These are phyloP conservation scores for Poeciliopsis infans DNA, from an alignment of 2,797 vertebrate species.

Conservation along the genomic window DNA sequence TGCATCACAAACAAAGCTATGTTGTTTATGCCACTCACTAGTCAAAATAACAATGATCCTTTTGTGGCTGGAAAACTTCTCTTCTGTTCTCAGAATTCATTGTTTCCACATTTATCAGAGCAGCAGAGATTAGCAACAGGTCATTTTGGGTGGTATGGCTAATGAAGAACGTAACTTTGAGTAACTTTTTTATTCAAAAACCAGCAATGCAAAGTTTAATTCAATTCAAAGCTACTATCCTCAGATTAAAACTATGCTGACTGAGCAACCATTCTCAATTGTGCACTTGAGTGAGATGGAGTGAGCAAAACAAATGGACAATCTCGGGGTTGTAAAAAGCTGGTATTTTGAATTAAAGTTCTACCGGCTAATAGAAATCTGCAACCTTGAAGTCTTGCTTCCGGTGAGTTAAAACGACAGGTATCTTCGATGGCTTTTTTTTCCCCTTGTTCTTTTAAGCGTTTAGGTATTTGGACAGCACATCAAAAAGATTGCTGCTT, in stretches of 20 bases:
- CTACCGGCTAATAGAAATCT: constrained; percentile 11
- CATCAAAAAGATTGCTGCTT: constrained; percentile 60
- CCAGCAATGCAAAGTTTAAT: neutral
- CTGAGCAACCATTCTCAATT: constrained; percentile 5
- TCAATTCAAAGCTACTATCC: neutral
- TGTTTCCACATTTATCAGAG: constrained; percentile 73
- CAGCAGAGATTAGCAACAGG: constrained; percentile 66
- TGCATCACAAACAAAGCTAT: constrained; percentile 64
- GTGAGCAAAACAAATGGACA: constrained; percentile 4
- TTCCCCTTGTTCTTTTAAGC: constrained; percentile 13
- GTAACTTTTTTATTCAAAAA: neutral
- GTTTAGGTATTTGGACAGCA: constrained; percentile 48
- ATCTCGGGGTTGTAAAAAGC: neutral
- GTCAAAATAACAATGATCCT: constrained; percentile 72
- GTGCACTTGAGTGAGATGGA: neutral
- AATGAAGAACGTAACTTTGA: neutral
- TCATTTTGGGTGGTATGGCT: constrained; percentile 38
- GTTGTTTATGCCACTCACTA: constrained; percentile 62
- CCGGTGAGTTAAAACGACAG: constrained; percentile 39
- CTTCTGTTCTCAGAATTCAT: constrained; percentile 65
- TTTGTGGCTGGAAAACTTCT: constrained; percentile 68
- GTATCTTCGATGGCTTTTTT: constrained; percentile 36
- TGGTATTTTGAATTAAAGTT: constrained; percentile 7
- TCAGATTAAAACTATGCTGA: constrained; percentile 7
- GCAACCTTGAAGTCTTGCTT: constrained; percentile 6